These are phyloP conservation scores for Actinia tenebrosa DNA, from an alignment of 64 coral and sea anemone genomes.

Conservation along the genomic window DNA sequence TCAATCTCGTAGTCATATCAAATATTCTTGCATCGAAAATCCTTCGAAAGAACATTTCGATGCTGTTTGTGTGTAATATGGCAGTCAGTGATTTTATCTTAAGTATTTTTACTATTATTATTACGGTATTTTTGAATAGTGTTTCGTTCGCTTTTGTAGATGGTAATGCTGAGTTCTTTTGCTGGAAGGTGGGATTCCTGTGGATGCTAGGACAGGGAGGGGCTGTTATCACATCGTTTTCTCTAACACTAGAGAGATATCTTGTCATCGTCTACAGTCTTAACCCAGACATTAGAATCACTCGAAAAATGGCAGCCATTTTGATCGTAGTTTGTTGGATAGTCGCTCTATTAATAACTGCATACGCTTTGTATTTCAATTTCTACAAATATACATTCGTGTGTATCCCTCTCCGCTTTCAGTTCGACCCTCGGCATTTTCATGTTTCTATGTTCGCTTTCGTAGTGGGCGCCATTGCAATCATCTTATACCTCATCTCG, in stretches of 20 bases:
- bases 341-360: conserved; percentile 38
- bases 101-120: conserved; percentile 31
- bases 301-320: conserved; percentile 7
- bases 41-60: conserved; percentile 48
- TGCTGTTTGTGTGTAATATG: conserved; percentile 50
- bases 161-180: conserved; percentile 2
- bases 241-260: conserved; percentile 71
- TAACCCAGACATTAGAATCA: conserved; percentile 46
- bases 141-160: conserved; percentile 33
- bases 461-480: conserved; percentile 2
- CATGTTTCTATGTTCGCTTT: conserved; percentile 46
- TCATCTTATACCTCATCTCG: conserved; percentile 34
- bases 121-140: conserved; percentile 11
- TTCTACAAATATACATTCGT: conserved; percentile 47
- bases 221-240: conserved; percentile 53
- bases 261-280: conserved; percentile 67
- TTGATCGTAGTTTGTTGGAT: conserved; percentile 52
- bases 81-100: conserved; percentile 50
- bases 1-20: conserved; percentile 48
- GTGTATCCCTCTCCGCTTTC: conserved; percentile 55
- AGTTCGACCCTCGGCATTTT: conserved; percentile 31
- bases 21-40: conserved; percentile 23
- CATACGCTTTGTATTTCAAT: conserved; percentile 36
- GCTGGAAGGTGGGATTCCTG: conserved; percentile 49
- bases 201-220: conserved; percentile 59